These are phyloP conservation scores for Phaethornis superciliosus DNA, from an alignment of 2,113 vertebrate genomes.

Conservation along the genomic window DNA sequence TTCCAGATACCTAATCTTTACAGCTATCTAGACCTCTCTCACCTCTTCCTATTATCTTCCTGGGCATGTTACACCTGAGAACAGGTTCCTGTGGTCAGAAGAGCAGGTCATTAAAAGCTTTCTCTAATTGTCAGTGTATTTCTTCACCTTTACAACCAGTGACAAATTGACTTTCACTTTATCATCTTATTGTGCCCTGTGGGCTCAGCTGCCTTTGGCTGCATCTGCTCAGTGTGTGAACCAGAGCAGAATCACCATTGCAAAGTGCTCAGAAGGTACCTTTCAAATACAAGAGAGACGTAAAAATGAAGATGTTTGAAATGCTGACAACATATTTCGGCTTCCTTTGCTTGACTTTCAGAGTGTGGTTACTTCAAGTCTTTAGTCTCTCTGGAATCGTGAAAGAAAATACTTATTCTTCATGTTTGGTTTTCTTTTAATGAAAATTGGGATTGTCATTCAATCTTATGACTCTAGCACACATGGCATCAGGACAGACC, in stretches of 20 bases:
- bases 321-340: not conserved
- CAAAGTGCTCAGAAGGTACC: not conserved
- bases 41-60: not conserved
- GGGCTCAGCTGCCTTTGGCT: not conserved
- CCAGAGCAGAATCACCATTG: not conserved
- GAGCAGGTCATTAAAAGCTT: not conserved
- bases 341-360: not conserved
- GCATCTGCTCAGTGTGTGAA: not conserved
- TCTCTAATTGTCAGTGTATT: constrained; percentile 28
- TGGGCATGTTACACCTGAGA: not conserved
- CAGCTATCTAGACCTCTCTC: not conserved
- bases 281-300: not conserved
- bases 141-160: constrained; percentile 55
- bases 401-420: constrained; percentile 20
- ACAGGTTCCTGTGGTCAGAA: not conserved
- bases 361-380: not conserved
- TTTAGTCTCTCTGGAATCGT: not conserved
- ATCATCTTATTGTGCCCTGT: not conserved
- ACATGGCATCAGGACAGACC: not conserved
- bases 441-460: constrained; percentile 16
- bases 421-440: constrained; percentile 11
- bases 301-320: not conserved
- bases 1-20: not conserved
- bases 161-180: constrained; percentile 59
- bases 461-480: not conserved